Base-by-base conservation (phyloP, 30 jellyfish, hydroid and myxozoan species). In the Turritopsis dohrnii region DNA sequence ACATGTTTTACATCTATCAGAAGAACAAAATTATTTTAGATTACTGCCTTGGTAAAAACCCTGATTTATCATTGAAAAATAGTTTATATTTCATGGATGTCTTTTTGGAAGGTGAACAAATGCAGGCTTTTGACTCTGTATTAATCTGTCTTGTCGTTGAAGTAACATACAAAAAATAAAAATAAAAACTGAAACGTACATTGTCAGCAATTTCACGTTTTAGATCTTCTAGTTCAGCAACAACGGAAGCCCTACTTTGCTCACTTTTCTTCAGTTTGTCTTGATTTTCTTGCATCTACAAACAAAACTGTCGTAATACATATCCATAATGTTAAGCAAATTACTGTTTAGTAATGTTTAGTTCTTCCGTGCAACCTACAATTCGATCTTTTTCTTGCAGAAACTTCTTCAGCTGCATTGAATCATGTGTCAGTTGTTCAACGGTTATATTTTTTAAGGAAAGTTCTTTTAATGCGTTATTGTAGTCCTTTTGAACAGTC, bases 211-310 rank as follows among this genome's bases (percentile, higher is more conserved):
- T 54, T 80, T 91, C 87, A 28, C 91, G 81, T 29, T 87, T 88
- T 9, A 84, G 79, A 1, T 92, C 74, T 27, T 91, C 97, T 21
- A 91, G 84, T 29, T 91, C 97, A 53, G 80, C 84, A 23, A 83
- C 21, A 19, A 94, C 84, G 29, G 66, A 83, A 72, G 23, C 76
- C 53, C 87, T 41, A 19, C 86, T 93, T 53, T 83, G 84, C 76
- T 91, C 97, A 7, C 87, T 84, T 31, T 91, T 91, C 83, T 86
- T 81, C 8, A 91, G 84, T 74, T 89, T 87, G 28, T 86, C 95
- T 23, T 80, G 69, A 28, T 91, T 92, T 80, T 86, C 75, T 1
- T 84, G 82, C 20, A 86, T 87, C 97, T 91, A 19, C 7, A 72
- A 74, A 21, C 28, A 74, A 7, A 31, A 53, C 54, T 3, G 5